Evolutionary conservation across 1,140 invertebrate genomes (phyloP).

Genomic region (Achroia grisella): DNA sequence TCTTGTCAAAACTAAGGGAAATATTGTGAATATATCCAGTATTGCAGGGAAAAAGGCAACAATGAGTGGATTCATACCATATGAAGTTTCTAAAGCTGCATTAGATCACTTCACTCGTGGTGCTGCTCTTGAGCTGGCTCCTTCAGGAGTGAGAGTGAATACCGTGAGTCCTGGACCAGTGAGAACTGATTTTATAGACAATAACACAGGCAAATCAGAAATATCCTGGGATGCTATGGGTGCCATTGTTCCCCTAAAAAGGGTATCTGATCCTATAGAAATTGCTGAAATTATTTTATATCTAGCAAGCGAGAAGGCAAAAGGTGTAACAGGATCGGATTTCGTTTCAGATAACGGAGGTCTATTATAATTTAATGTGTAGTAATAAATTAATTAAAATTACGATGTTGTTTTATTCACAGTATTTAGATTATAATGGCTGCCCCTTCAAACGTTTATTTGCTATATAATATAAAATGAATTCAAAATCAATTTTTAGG

Average conservation of each 20-base stretch:
- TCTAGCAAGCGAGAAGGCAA: constrained; percentile 15
- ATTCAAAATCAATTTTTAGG: too few relatives aligned
- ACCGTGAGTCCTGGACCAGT: constrained; percentile 77
- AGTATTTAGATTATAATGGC: too few relatives aligned
- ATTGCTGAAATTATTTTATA: constrained; percentile 12
- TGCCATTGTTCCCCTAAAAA: neutral
- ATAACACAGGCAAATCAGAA: neutral
- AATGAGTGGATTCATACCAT: neutral
- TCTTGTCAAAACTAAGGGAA: constrained; percentile 79
- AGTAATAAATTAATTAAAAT: too few relatives aligned
- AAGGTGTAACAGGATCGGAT: constrained; percentile 9
- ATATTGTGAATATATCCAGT: constrained; percentile 85
- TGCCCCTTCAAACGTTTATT: too few relatives aligned
- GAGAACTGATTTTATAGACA: constrained; percentile 10
- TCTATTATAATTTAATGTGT: too few relatives aligned
- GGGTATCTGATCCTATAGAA: constrained; percentile 7
- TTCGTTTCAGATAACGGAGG: constrained; percentile 13
- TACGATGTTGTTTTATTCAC: too few relatives aligned
- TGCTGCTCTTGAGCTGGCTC: constrained; percentile 77
- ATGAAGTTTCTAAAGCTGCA: constrained; percentile 74
- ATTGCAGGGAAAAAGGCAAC: constrained; percentile 75
- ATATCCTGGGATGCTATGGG: neutral
- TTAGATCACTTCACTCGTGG: constrained; percentile 84
- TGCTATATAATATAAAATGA: too few relatives aligned
- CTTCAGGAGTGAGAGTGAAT: constrained; percentile 81